phyloP scores from a whole-genome alignment of 2,888 invertebrate genomes.

The Drosophila tanythrix region DNA sequence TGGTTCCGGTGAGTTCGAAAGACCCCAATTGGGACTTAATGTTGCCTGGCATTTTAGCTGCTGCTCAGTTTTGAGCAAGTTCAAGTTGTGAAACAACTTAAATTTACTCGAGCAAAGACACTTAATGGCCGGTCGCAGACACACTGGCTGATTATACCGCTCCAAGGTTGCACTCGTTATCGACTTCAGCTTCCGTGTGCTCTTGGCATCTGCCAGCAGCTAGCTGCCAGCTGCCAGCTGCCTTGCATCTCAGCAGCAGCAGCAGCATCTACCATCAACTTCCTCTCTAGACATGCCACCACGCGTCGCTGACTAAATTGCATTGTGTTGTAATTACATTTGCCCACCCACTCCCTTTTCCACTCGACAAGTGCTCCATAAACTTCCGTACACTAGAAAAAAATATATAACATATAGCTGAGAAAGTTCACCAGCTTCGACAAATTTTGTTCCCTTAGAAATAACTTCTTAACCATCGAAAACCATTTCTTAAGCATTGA shows the following conservation, averaged over 20 bases:
- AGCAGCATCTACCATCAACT: slow-evolving; percentile 15
- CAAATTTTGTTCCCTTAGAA: not conserved
- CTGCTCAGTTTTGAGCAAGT: slow-evolving; percentile 7
- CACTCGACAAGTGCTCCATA: slow-evolving; percentile 21
- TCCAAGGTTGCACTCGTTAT: slow-evolving; percentile 74
- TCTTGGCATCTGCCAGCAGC: slow-evolving; percentile 25
- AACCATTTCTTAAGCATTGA: not conserved
- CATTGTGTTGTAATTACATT: slow-evolving; percentile 80
- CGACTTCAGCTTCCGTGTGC: slow-evolving; percentile 73
- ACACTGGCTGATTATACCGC: slow-evolving; percentile 12
- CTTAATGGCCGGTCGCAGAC: slow-evolving; percentile 36
- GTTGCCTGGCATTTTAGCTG: slow-evolving; percentile 22
- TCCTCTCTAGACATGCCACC: slow-evolving; percentile 28
- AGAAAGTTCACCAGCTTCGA: not conserved
- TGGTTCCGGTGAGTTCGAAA: slow-evolving; percentile 88
- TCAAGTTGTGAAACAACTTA: slow-evolving; percentile 51
- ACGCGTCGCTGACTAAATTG: slow-evolving; percentile 67
- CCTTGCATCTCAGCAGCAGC: slow-evolving; percentile 1
- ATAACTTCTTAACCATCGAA: not conserved
- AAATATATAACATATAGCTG: not conserved
- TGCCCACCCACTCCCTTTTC: slow-evolving; percentile 27
- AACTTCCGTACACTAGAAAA: slow-evolving; percentile 17
- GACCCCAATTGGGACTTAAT: slow-evolving; percentile 1
- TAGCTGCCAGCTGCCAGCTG: slow-evolving; percentile 2
- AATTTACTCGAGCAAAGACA: slow-evolving; percentile 46